Percentiles rank a stretch among this genome's conserved stretches.
Conservation (phyloP, 2,888 invertebrate species). For the Pyrocoelia pectoralis region DNA sequence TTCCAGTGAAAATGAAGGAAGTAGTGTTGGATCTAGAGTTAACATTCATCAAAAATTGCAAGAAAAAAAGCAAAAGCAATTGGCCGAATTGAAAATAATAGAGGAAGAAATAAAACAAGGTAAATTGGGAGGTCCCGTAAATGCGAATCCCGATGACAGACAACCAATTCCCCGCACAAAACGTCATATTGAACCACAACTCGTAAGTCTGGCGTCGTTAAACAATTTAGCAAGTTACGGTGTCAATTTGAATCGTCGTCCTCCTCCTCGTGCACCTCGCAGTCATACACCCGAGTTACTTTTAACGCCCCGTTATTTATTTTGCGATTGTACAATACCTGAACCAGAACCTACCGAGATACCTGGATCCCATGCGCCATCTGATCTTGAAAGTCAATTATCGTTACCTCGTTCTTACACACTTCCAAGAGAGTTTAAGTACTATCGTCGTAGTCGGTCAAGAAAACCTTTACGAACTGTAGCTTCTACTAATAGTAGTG, state of each 20-base stretch:
- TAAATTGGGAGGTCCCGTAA: constrained; percentile 70
- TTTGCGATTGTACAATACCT: constrained; percentile 61
- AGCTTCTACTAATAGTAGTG: constrained; percentile 86
- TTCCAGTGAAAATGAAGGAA: constrained; percentile 79
- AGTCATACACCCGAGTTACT: constrained; percentile 82
- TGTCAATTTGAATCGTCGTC: constrained; percentile 54
- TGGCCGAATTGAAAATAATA: constrained; percentile 81
- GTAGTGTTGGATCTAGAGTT: constrained; percentile 76
- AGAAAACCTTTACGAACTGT: constrained; percentile 73
- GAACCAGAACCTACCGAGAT: constrained; percentile 53
- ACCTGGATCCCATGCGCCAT: constrained; percentile 58
- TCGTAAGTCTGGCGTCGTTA: constrained; percentile 62
- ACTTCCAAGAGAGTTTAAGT: constrained; percentile 84
- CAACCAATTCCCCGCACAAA: constrained; percentile 78
- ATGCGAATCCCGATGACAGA: constrained; percentile 61
- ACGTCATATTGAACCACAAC: constrained; percentile 67
- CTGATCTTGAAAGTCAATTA: constrained; percentile 81
- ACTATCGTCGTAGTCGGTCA: constrained; percentile 69
- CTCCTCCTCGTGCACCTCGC: constrained; percentile 58
- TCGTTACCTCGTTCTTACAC: constrained; percentile 87
- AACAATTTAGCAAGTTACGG: constrained; percentile 59
- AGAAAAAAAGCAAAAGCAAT: constrained; percentile 87
- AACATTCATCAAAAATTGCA: constrained; percentile 88
- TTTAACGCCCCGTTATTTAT: constrained; percentile 76
- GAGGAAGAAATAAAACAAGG: constrained; percentile 90